Percentiles rank a stretch among this genome's conserved stretches.
phyloP scores from a whole-genome alignment of 2,113 vertebrate genomes.

The Antennarius striatus region DNA sequence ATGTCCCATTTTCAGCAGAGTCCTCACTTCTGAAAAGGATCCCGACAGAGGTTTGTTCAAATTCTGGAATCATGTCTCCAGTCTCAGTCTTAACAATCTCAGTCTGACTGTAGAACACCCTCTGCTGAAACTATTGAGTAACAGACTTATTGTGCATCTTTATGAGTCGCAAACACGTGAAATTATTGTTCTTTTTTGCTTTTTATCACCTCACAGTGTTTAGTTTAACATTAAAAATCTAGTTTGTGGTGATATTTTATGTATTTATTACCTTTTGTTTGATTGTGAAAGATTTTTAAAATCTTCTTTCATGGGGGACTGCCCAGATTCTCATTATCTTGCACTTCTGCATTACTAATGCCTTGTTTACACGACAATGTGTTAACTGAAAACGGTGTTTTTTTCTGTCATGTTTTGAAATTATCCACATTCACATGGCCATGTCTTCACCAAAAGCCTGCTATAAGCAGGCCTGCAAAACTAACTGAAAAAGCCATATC shows the following conservation, averaged over 20 bases:
- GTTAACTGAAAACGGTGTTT: too few species aligned
- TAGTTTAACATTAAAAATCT: slow-evolving; percentile 34
- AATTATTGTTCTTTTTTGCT: background rate
- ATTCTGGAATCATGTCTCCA: slow-evolving; percentile 6
- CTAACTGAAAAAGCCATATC: too few species aligned
- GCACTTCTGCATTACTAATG: slow-evolving; percentile 27
- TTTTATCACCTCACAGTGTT: background rate
- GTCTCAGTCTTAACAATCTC: slow-evolving; percentile 27
- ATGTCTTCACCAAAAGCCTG: too few species aligned
- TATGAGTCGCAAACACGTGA: slow-evolving; percentile 32
- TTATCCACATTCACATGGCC: too few species aligned
- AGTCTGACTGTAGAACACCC: slow-evolving; percentile 20
- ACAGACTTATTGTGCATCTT: slow-evolving; percentile 23
- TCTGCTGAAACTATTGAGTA: slow-evolving; percentile 38
- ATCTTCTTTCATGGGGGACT: slow-evolving; percentile 53
- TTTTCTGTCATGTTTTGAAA: too few species aligned
- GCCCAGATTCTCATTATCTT: slow-evolving; percentile 44
- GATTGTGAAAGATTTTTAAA: slow-evolving; percentile 36
- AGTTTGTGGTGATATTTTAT: slow-evolving; percentile 36
- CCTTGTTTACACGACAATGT: too few species aligned
- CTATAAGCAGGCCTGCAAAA: too few species aligned
- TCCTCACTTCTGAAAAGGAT: slow-evolving; percentile 48
- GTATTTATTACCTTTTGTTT: slow-evolving; percentile 64
- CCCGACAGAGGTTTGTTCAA: slow-evolving; percentile 32
- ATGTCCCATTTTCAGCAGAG: slow-evolving; percentile 34